Base-by-base conservation (phyloP, 1,140 invertebrate species). In the Papilio helenus region DNA sequence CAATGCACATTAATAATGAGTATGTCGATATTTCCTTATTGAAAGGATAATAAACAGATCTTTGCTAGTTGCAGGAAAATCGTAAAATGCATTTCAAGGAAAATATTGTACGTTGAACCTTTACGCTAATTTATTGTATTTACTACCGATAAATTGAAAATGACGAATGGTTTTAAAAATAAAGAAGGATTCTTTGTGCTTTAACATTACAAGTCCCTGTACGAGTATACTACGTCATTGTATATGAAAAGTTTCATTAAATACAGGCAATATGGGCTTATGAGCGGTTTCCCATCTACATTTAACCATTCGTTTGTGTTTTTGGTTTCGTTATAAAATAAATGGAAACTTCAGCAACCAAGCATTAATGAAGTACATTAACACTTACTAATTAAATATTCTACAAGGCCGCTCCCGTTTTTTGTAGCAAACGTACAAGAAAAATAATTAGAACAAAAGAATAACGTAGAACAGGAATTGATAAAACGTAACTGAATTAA, bases 11-110 rank as follows among this genome's bases (percentile, higher is more conserved):
- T 73, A 79, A 44, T 79, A 73, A 73, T 29, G 46, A 79, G 49
- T 72, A 68, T 79, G 61, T 73, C 71, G 79, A 65, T 46, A 68
- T 76, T 76, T 76, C 79, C 79, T 80, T 71, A 76, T 80, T 46
- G 72, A 65, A 65, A 65, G 61, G 61, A 26, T 61, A 26, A 65
- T 29, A 65, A 65, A 29, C 61, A 18, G 61, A 65, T 65, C 61
- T 65, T 34, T 34, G 61, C 61, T 65, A 34, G 61, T 65, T 65
- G 61, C 61, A 65, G 61, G 61, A 65, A 65, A 65, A 65, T 61
- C 58, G 58, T 65, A 65, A 26, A 12, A 65, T 65, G 2, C 14
- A 29, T 65, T 65, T 65, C 61, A 65, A 65, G 61, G 61, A 65
- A 65, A 65, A 65, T 26, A 29, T 29, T 65, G 23, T 29, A 65